A percentile compares a stretch with the other conserved stretches of the same genome.
These are phyloP conservation scores for Calameuta pallipes DNA, from an alignment of 2,888 invertebrate species.

Conservation along the genomic window DNA sequence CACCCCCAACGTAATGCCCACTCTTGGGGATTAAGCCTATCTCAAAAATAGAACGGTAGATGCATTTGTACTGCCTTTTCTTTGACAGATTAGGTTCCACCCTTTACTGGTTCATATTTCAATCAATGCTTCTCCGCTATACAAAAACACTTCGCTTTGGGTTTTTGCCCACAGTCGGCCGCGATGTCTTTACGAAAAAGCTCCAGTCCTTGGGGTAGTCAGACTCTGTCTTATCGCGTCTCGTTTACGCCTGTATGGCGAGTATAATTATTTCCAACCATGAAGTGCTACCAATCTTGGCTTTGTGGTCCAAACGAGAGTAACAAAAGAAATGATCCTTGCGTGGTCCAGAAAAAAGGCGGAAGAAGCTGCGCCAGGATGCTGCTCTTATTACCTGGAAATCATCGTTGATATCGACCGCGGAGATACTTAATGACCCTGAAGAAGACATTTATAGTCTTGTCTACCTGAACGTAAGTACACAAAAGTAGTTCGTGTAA, in stretches of 20 bases:
- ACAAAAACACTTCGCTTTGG: slow-evolving; percentile 42
- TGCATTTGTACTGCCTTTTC: slow-evolving; percentile 4
- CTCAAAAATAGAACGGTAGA: background rate
- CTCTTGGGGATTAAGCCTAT: background rate
- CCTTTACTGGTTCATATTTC: slow-evolving; percentile 63
- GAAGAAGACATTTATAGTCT: background rate
- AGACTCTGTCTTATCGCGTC: background rate
- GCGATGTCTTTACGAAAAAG: slow-evolving; percentile 13
- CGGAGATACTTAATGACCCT: background rate
- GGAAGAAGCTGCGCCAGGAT: background rate
- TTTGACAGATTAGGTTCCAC: slow-evolving; percentile 58
- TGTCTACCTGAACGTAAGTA: background rate
- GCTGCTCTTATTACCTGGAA: background rate
- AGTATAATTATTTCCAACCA: background rate
- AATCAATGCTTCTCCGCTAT: slow-evolving; percentile 58
- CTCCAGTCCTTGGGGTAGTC: background rate
- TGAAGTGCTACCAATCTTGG: background rate
- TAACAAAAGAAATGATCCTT: background rate
- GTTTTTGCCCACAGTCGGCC: slow-evolving; percentile 37
- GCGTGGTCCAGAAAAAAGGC: background rate
- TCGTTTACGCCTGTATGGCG: background rate
- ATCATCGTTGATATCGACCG: background rate
- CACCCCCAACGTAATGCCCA: slow-evolving; percentile 2
- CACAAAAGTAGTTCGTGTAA: background rate
- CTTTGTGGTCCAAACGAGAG: background rate